Conservation (phyloP, 2,888 invertebrate genomes). For the Yponomeuta malinellus region DNA sequence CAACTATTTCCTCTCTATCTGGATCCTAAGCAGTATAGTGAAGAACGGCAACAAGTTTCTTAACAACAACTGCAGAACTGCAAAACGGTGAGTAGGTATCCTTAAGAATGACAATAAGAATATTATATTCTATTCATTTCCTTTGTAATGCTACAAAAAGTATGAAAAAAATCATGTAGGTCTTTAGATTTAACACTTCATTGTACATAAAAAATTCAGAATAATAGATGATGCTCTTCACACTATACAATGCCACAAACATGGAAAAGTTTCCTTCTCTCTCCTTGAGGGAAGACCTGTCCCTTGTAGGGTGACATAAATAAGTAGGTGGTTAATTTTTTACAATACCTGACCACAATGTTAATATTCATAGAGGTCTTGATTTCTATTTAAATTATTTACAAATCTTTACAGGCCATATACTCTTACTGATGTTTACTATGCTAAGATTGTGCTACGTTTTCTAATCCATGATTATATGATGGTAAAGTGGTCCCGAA, state of each 20-base stretch:
- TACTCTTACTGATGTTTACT: slow-evolving; percentile 49
- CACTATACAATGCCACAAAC: too few species aligned
- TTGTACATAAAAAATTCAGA: too few species aligned
- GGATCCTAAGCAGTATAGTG: slow-evolving; percentile 43
- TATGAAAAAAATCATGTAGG: too few species aligned
- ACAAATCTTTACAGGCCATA: slow-evolving; percentile 35
- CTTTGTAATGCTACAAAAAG: background rate
- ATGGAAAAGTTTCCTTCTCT: too few species aligned
- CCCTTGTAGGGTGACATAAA: too few species aligned
- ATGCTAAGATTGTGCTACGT: slow-evolving; percentile 42
- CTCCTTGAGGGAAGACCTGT: too few species aligned
- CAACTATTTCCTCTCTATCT: slow-evolving; percentile 42
- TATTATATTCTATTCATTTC: background rate
- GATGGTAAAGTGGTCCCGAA: slow-evolving; percentile 44
- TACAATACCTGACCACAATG: too few species aligned
- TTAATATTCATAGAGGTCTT: too few species aligned
- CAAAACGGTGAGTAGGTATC: background rate
- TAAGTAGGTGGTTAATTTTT: too few species aligned
- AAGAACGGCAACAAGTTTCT: slow-evolving; percentile 28
- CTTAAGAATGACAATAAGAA: background rate
- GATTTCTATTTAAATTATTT: too few species aligned
- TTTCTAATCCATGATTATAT: slow-evolving; percentile 44
- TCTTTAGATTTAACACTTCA: too few species aligned
- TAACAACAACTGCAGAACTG: slow-evolving; percentile 11
- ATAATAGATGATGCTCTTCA: too few species aligned